Percentiles rank a stretch among this genome's conserved stretches.
phyloP scores from a whole-genome alignment of 2,888 invertebrate genomes.

The Chaitophorus viminalis region DNA sequence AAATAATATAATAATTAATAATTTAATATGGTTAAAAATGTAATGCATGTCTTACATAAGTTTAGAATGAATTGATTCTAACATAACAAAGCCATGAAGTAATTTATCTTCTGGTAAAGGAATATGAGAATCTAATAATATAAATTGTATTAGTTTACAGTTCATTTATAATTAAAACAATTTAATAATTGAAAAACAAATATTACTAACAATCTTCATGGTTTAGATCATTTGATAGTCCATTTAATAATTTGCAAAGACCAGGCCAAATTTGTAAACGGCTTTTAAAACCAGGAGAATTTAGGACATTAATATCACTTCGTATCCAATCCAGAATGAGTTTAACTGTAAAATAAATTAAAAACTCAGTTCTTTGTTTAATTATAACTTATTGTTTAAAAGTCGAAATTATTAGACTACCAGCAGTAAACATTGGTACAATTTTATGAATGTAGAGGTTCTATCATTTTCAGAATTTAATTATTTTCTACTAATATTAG shows the following conservation, averaged over 20 bases:
- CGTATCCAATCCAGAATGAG: conserved; percentile 80
- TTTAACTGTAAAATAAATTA: conserved; percentile 72
- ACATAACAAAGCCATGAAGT: conserved; percentile 81
- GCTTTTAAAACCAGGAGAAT: conserved; percentile 70
- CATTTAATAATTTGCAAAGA: conserved; percentile 79
- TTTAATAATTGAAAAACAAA: conserved; percentile 6
- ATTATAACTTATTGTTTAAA: too few species aligned
- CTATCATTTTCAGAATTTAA: not conserved
- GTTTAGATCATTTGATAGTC: conserved; percentile 70
- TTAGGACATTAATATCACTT: conserved; percentile 71
- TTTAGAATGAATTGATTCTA: conserved; percentile 73
- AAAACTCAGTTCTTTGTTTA: not conserved
- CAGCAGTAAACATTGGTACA: too few species aligned
- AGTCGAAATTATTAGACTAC: too few species aligned
- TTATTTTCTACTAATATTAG: too few species aligned
- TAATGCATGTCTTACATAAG: conserved; percentile 67
- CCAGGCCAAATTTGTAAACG: conserved; percentile 82
- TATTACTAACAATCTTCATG: conserved; percentile 71
- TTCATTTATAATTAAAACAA: conserved; percentile 14
- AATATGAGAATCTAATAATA: conserved; percentile 71
- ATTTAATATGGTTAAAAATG: not conserved
- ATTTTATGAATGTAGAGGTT: not conserved
- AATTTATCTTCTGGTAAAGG: conserved; percentile 84
- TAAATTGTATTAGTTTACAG: not conserved
- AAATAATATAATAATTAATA: conserved; percentile 18